Base-by-base conservation (phyloP, 2,888 invertebrate species). In the Cyclophora albipunctata region DNA sequence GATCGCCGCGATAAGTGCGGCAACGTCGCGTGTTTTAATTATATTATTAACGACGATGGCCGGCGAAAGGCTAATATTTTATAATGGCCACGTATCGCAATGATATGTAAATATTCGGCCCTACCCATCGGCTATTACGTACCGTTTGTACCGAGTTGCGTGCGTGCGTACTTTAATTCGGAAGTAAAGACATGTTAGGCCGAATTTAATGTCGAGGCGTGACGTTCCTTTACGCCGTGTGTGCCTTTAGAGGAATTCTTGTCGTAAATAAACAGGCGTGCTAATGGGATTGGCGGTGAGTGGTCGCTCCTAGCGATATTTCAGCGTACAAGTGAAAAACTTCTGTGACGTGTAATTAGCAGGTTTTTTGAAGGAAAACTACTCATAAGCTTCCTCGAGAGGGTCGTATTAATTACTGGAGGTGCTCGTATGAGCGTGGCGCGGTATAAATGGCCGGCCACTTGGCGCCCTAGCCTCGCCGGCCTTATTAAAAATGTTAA, bases 401-500 rank as follows among this genome's bases (percentile, higher is more conserved):
- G 82, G 81, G 82, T 77, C 69, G 78, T 81, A 79, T 84, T 87
- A 88, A 88, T 88, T 88, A 86, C 84, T 79, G 75, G 81, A 81
- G 84, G 80, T 78, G 81, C 78, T 84, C 72, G 68, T 71, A 75
- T 73, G 80, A 81, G 81, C 77, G 78, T 71, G 63, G 75, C 63
- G 71, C 73, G 73, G 73, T 77, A 72, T 82, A 84, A 86, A 85
- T 80, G 82, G 80, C 83, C 79, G 82, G 80, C 87, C 85, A 87
- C 87, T 87, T 85, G 75, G 73, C 84, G 75, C 87, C 87, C 87
- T 77, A 79, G 81, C 78, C 73, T 76, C 71, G 75, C 75, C 72
- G 76, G 83, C 84, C 86, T 87, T 88, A 87, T 87, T 86, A 87
- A 87, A 87, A 87, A 84, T 80, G 84, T 84, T 84, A 85, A 86